phyloP scores from a whole-genome alignment of 2,797 vertebrate genomes.

The Ara ararauna region DNA sequence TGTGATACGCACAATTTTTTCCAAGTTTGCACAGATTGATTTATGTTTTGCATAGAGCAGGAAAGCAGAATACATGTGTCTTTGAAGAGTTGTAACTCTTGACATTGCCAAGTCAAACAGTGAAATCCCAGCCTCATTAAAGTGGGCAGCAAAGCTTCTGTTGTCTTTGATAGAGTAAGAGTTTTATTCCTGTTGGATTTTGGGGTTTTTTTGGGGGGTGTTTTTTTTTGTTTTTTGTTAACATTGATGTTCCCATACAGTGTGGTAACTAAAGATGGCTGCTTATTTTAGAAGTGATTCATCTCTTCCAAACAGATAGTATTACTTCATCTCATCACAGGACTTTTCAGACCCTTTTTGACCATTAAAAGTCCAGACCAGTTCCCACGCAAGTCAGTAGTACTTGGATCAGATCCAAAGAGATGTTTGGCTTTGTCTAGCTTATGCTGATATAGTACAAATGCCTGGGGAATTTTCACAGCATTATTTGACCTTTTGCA shows the following conservation, averaged over 20 bases:
- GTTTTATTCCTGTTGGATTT: not conserved
- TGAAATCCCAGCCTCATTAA: not conserved
- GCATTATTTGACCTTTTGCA: conserved; percentile 11
- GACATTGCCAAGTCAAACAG: not conserved
- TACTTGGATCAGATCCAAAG: not conserved
- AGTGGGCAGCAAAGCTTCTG: not conserved
- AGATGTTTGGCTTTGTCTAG: conserved; percentile 28
- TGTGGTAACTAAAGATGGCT: not conserved
- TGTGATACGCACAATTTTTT: not conserved
- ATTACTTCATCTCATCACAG: not conserved
- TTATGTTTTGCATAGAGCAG: not conserved
- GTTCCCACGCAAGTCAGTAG: conserved; percentile 7
- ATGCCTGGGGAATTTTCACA: conserved; percentile 23
- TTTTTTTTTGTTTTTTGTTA: not conserved
- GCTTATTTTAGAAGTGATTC: conserved; percentile 6
- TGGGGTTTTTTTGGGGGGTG: not conserved
- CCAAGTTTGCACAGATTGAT: not conserved
- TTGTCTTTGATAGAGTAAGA: not conserved
- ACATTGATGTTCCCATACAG: not conserved
- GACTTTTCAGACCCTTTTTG: conserved; percentile 4
- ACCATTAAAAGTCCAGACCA: not conserved
- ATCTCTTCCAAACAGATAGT: not conserved
- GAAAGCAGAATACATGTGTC: not conserved
- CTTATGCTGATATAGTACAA: conserved; percentile 24
- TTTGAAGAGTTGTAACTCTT: not conserved